Evolutionary conservation across 2,113 vertebrate species (phyloP).

Genomic region (Hypomesus transpacificus): DNA sequence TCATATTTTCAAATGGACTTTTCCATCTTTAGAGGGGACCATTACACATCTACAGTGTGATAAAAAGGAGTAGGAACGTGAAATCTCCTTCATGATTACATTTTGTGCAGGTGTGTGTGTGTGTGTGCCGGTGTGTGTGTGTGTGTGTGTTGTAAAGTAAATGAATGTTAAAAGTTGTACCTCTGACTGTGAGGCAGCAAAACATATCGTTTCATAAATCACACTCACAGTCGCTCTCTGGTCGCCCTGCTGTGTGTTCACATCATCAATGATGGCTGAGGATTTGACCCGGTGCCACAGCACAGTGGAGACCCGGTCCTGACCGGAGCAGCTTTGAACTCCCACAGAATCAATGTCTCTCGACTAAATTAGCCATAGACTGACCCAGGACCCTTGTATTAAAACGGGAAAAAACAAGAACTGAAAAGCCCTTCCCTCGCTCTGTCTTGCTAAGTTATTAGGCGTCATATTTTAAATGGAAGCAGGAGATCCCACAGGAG

Average conservation of each 20-base stretch:
- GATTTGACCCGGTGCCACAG: conserved; percentile 3
- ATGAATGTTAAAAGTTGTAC: conserved; percentile 40
- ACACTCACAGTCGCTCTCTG: conserved; percentile 11
- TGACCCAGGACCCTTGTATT: not conserved
- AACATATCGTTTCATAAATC: conserved; percentile 39
- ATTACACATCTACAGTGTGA: conserved; percentile 28
- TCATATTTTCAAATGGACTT: conserved; percentile 31
- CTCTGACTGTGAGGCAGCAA: conserved; percentile 26
- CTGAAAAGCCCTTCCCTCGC: not conserved
- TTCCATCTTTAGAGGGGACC: not conserved
- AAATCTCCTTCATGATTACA: conserved; percentile 21
- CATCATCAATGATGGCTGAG: conserved; percentile 21
- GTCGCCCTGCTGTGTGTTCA: conserved; percentile 16
- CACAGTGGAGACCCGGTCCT: not conserved
- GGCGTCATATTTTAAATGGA: not conserved
- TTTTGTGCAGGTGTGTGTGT: not conserved
- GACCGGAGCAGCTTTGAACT: conserved; percentile 28
- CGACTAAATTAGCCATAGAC: conserved; percentile 18
- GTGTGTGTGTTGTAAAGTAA: conserved; percentile 22
- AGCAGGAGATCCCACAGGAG: too few species aligned
- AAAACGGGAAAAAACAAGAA: not conserved
- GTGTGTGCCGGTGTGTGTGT: conserved; percentile 3
- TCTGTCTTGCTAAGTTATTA: not conserved
- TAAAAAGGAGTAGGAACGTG: conserved; percentile 21
- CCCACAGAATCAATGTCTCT: not conserved